These are phyloP conservation scores for Drosophila parthenogenetica DNA, from an alignment of 2,888 invertebrate genomes.

Conservation along the genomic window DNA sequence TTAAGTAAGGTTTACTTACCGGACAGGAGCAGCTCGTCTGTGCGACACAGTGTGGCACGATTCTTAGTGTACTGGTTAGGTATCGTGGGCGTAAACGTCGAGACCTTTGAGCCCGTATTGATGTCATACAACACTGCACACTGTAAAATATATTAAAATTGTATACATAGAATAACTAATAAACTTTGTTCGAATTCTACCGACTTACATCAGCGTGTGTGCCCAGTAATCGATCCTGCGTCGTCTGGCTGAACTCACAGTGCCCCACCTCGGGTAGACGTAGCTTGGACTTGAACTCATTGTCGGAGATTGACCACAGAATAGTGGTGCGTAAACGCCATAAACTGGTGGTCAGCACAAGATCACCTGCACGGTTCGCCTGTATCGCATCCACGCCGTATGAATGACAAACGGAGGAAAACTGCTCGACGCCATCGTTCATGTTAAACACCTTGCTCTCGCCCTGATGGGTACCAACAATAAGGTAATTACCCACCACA, in stretches of 20 bases:
- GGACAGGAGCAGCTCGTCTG: conserved; percentile 96
- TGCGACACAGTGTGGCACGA: conserved; percentile 96
- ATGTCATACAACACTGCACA: conserved; percentile 92
- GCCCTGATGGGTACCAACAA: conserved; percentile 96
- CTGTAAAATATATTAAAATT: conserved; percentile 50
- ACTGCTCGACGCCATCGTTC: conserved; percentile 93
- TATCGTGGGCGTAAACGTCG: conserved; percentile 91
- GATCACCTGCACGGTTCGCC: conserved; percentile 90
- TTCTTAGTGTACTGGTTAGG: conserved; percentile 98
- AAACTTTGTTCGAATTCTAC: too few species aligned
- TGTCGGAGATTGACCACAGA: conserved; percentile 84
- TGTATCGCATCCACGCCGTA: conserved; percentile 94
- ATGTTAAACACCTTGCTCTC: conserved; percentile 95
- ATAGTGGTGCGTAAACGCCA: conserved; percentile 92
- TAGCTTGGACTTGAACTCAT: conserved; percentile 86
- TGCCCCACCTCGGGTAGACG: conserved; percentile 94
- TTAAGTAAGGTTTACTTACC: conserved; percentile 82
- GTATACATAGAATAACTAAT: too few species aligned
- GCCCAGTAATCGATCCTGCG: conserved; percentile 94
- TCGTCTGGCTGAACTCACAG: conserved; percentile 95
- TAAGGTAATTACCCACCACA: conserved; percentile 87
- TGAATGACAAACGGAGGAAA: conserved; percentile 92
- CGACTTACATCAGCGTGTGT: conserved; percentile 89
- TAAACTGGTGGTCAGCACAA: conserved; percentile 93
- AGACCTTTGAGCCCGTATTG: conserved; percentile 90